Evolutionary conservation across 2,113 vertebrate species (phyloP).

Genomic region (Zonotrichia leucophrys): DNA sequence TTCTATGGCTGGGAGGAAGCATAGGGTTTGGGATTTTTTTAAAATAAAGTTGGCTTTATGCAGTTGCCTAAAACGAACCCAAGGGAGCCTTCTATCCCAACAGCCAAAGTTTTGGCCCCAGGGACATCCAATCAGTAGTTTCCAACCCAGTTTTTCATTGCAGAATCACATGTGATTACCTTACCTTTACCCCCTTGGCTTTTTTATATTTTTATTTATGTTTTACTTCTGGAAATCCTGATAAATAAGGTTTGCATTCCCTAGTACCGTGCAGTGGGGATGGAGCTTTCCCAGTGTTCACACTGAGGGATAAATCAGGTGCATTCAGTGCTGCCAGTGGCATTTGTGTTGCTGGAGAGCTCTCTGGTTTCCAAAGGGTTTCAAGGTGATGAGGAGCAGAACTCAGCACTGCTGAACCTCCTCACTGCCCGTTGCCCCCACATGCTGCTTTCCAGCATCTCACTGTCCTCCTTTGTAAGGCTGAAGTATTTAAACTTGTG

Average conservation of each 20-base stretch:
- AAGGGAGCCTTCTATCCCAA: neutral
- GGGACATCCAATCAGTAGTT: neutral
- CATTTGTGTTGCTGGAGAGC: accelerated
- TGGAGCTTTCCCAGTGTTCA: neutral
- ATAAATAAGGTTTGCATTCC: neutral
- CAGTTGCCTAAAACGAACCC: neutral
- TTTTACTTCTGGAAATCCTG: neutral
- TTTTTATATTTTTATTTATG: neutral
- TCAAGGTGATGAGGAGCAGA: accelerated
- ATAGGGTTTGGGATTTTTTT: neutral
- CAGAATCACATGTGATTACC: accelerated
- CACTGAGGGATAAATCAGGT: accelerated
- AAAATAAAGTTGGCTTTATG: neutral
- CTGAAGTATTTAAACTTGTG: neutral
- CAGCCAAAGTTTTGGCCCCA: neutral
- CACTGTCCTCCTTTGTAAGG: neutral
- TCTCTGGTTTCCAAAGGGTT: neutral
- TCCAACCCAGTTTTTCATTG: neutral
- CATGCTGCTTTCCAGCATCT: neutral
- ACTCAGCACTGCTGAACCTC: accelerated
- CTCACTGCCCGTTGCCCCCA: neutral
- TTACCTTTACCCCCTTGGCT: neutral
- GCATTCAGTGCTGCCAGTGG: neutral
- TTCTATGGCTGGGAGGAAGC: neutral
- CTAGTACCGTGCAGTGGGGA: neutral